Evolutionary conservation across 1,140 invertebrate species (phyloP).

Genomic region (Hylyphantes graminicola): DNA sequence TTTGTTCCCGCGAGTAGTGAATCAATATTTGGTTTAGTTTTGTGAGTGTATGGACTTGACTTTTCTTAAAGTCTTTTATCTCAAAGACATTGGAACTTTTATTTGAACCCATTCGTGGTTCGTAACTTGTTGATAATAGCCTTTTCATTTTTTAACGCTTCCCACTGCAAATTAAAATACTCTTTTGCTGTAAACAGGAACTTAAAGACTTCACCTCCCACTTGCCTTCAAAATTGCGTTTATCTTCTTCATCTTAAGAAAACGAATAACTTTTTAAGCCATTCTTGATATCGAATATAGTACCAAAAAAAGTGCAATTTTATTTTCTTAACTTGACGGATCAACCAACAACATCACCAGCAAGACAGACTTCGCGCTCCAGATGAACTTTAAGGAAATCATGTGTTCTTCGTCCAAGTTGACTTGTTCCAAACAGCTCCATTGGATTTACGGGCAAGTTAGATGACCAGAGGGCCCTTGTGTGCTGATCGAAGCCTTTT

Average conservation of each 20-base stretch:
- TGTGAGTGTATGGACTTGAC: neutral
- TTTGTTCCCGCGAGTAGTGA: conserved; percentile 32
- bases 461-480: conserved; percentile 34
- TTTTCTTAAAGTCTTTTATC: too few relatives aligned
- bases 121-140: too few relatives aligned
- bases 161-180: too few relatives aligned
- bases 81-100: too few relatives aligned
- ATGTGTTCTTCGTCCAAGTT: conserved; percentile 44
- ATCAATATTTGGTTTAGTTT: neutral
- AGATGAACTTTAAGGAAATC: conserved; percentile 41
- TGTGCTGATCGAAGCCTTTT: conserved; percentile 4
- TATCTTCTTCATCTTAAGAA: too few relatives aligned
- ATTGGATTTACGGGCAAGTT: conserved; percentile 59
- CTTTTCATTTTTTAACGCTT: too few relatives aligned
- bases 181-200: too few relatives aligned
- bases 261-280: too few relatives aligned
- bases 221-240: too few relatives aligned
- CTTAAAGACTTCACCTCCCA: too few relatives aligned
- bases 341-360: neutral
- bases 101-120: too few relatives aligned
- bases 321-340: neutral
- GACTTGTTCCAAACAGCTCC: conserved; percentile 49
- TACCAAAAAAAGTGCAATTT: neutral
- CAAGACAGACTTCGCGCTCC: neutral
- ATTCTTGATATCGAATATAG: neutral